phyloP scores from a whole-genome alignment of 2,113 vertebrate species.

The Pterocles gutturalis region DNA sequence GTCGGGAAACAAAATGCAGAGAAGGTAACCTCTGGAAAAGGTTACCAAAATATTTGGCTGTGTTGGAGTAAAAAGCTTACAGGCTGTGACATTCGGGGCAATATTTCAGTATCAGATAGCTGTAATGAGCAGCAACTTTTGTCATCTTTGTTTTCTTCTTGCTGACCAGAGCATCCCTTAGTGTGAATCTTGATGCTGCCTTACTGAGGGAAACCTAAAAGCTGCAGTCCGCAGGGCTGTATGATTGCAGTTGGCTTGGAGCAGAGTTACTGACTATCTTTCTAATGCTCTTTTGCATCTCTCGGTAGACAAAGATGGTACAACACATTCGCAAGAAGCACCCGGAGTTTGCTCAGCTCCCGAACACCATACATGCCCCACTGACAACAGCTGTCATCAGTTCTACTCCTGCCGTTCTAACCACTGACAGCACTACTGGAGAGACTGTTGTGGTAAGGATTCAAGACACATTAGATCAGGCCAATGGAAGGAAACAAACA shows the following conservation, averaged over 20 bases:
- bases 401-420: conserved; percentile 85
- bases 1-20: neutral
- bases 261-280: neutral
- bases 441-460: conserved; percentile 94
- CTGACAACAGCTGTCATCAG: conserved; percentile 89
- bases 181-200: neutral
- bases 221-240: neutral
- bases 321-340: conserved; percentile 99
- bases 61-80: neutral
- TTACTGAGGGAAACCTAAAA: neutral
- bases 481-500: neutral
- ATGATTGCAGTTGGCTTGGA: neutral
- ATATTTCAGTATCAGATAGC: neutral
- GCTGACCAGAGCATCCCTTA: neutral
- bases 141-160: neutral
- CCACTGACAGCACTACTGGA: conserved; percentile 83
- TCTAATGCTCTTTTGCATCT: neutral
- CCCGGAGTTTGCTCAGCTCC: conserved; percentile 89
- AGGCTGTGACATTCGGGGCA: neutral
- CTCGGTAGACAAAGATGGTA: conserved; percentile 94
- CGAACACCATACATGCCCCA: conserved; percentile 83
- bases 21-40: neutral
- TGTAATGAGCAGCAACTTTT: neutral
- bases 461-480: neutral
- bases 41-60: neutral